phyloP scores from a whole-genome alignment of 2,888 invertebrate species.

The Dolomedes plantarius region DNA sequence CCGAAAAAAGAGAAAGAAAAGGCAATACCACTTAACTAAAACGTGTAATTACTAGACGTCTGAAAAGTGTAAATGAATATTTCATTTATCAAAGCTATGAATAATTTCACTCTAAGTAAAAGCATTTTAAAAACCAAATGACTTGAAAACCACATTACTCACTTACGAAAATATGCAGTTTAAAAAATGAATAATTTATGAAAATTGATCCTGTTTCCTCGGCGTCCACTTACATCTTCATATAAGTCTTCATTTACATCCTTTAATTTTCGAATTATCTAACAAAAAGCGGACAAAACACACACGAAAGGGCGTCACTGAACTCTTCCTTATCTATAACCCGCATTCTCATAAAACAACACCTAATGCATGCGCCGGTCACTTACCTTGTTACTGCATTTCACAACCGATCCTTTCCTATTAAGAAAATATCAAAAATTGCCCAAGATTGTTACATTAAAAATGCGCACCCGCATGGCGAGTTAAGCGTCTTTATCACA shows the following conservation, averaged over 20 bases:
- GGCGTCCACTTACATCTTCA: not conserved
- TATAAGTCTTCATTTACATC: conserved; percentile 5
- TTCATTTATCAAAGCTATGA: no score
- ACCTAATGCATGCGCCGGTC: conserved; percentile 26
- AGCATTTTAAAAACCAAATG: no score
- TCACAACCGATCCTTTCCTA: conserved; percentile 37
- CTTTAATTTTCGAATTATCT: conserved; percentile 3
- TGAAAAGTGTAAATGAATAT: no score
- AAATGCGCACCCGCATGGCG: conserved; percentile 21
- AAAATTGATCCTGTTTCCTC: not conserved
- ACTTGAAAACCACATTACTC: no score
- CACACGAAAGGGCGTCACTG: not conserved
- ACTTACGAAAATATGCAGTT: not conserved
- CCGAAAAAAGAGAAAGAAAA: no score
- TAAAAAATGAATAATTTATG: not conserved
- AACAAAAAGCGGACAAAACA: conserved; percentile 1
- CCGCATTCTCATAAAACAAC: conserved; percentile 36
- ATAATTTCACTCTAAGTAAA: no score
- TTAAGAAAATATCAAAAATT: conserved; percentile 39
- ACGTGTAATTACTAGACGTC: no score
- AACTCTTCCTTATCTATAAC: not conserved
- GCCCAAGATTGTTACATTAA: conserved; percentile 36
- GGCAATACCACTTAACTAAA: no score
- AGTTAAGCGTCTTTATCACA: conserved; percentile 20
- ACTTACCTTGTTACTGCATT: conserved; percentile 18